These are phyloP conservation scores for Drosophila nigritarsus DNA, from an alignment of 2,888 invertebrate genomes.

Conservation along the genomic window DNA sequence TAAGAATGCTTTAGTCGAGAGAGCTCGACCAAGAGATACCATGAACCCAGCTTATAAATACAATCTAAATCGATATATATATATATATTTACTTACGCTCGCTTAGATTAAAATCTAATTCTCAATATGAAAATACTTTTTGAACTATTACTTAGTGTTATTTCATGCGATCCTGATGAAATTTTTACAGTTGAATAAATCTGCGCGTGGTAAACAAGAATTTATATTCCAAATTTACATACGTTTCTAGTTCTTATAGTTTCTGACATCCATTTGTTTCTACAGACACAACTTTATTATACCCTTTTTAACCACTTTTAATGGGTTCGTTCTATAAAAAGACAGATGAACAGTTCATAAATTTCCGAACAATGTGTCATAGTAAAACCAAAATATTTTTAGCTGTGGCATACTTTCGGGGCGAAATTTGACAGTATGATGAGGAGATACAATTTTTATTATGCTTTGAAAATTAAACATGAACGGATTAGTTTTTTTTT, in stretches of 20 bases:
- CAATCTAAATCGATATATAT: neutral
- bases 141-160: neutral
- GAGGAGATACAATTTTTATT: neutral
- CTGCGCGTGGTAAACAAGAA: neutral
- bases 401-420: constrained; percentile 37
- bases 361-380: constrained; percentile 12
- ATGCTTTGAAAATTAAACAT: neutral
- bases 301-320: neutral
- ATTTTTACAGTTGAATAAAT: neutral
- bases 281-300: neutral
- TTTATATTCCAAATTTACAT: neutral
- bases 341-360: neutral
- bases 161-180: neutral
- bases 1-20: neutral
- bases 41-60: neutral
- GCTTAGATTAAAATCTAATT: too few species aligned
- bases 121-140: neutral
- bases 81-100: too few species aligned
- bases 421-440: neutral
- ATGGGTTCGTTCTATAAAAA: neutral
- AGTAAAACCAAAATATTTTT: neutral
- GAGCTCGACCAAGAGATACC: neutral
- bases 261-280: neutral
- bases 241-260: neutral
- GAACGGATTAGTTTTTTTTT: neutral